Evolutionary conservation across 2,797 vertebrate genomes (phyloP).

Genomic region (Florisuga fusca): DNA sequence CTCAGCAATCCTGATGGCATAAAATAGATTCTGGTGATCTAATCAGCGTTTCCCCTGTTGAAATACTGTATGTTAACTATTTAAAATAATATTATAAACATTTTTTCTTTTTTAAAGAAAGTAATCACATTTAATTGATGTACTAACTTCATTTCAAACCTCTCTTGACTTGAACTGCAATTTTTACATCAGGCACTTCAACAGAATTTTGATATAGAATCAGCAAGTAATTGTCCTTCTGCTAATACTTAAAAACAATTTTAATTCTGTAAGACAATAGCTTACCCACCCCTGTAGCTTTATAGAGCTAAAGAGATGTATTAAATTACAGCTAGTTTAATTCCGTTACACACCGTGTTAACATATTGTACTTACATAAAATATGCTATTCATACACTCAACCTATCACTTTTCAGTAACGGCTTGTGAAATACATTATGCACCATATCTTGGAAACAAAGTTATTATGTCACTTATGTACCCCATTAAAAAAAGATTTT

Average conservation of each 20-base stretch:
- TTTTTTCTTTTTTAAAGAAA: not conserved
- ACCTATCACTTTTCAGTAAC: conserved; percentile 44
- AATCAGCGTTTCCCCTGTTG: conserved; percentile 56
- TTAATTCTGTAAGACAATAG: conserved; percentile 53
- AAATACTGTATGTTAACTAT: conserved; percentile 57
- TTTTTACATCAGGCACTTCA: not conserved
- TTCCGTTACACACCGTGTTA: conserved; percentile 40
- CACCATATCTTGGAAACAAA: conserved; percentile 33
- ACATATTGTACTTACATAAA: conserved; percentile 61
- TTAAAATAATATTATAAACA: conserved; percentile 34
- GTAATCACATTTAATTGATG: conserved; percentile 26
- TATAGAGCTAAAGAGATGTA: not conserved
- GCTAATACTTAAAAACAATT: conserved; percentile 17
- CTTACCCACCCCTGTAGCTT: not conserved
- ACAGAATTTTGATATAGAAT: not conserved
- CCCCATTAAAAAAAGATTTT: conserved; percentile 53
- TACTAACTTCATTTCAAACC: conserved; percentile 53
- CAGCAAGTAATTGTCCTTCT: not conserved
- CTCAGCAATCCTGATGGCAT: conserved; percentile 41
- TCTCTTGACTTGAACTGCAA: not conserved
- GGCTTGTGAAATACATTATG: conserved; percentile 34
- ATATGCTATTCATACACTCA: conserved; percentile 50
- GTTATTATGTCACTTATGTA: conserved; percentile 45
- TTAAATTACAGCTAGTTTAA: conserved; percentile 50
- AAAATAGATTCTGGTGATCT: conserved; percentile 59